phyloP scores from a whole-genome alignment of 2,113 vertebrate species.

The Tupaia chinensis region DNA sequence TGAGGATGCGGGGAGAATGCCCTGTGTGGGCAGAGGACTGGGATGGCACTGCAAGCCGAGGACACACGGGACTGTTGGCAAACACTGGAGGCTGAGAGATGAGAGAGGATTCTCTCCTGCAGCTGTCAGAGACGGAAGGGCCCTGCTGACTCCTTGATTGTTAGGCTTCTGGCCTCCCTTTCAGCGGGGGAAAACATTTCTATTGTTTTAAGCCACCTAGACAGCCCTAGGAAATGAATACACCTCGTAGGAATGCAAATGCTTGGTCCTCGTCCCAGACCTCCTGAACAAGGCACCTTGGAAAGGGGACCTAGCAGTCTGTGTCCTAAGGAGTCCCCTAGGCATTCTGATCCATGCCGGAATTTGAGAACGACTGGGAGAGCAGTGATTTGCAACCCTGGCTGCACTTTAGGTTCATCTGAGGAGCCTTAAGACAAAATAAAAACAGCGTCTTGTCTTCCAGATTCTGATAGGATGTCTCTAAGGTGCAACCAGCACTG shows the following conservation, averaged over 20 bases:
- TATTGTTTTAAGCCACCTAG: not conserved
- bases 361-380: not conserved
- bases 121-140: rapidly evolving
- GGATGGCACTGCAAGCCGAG: too few relatives aligned
- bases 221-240: too few relatives aligned
- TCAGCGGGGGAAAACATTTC: not conserved
- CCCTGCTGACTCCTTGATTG: not conserved
- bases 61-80: not conserved
- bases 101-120: rapidly evolving
- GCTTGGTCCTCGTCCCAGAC: not conserved
- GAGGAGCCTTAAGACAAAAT: not conserved
- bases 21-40: not conserved
- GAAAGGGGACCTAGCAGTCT: too few relatives aligned
- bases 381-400: not conserved
- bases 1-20: not conserved
- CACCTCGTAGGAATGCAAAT: not conserved
- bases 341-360: not conserved
- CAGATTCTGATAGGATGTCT: not conserved
- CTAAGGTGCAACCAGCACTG: not conserved
- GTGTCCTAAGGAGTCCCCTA: not conserved
- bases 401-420: not conserved
- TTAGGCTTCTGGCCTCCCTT: not conserved
- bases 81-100: not conserved
- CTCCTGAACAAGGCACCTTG: not conserved
- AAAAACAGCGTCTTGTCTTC: not conserved